These are phyloP conservation scores for Candidula unifasciata DNA, from an alignment of 2,888 invertebrate species.

Conservation along the genomic window DNA sequence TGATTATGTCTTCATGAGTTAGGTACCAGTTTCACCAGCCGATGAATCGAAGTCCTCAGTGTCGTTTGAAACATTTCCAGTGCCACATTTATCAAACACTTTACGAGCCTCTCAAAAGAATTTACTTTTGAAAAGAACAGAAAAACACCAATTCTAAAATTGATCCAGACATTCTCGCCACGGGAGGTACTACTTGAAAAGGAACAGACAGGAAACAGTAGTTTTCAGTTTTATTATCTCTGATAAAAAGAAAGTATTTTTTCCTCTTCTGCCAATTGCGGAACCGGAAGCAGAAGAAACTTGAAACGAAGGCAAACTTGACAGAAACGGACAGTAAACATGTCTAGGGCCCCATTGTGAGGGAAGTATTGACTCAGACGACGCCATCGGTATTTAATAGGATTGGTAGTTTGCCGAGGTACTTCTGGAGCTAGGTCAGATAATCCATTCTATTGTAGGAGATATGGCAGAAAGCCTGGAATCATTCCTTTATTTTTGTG, in stretches of 20 bases:
- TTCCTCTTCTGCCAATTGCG: neutral
- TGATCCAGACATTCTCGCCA: slow-evolving; percentile 11
- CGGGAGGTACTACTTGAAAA: neutral
- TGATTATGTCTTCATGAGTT: no score
- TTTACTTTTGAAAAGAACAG: no score
- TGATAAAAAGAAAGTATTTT: neutral
- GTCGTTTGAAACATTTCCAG: no score
- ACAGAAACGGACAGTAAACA: slow-evolving; percentile 24
- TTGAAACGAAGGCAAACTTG: slow-evolving; percentile 23
- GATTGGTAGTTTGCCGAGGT: neutral
- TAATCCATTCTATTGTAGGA: no score
- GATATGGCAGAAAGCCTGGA: neutral
- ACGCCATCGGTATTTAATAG: neutral
- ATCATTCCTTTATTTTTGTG: no score
- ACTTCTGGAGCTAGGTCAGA: neutral
- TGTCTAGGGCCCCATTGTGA: neutral
- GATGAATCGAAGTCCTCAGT: no score
- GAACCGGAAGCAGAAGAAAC: slow-evolving; percentile 6
- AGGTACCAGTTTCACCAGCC: no score
- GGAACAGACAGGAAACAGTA: neutral
- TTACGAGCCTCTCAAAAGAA: no score
- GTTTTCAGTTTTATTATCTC: neutral
- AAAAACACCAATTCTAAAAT: neutral
- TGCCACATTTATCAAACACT: no score
- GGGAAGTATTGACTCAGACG: slow-evolving; percentile 10